phyloP scores from a whole-genome alignment of 35 echinoderm and acorn worm genomes.

The Eucidaris tribuloides region DNA sequence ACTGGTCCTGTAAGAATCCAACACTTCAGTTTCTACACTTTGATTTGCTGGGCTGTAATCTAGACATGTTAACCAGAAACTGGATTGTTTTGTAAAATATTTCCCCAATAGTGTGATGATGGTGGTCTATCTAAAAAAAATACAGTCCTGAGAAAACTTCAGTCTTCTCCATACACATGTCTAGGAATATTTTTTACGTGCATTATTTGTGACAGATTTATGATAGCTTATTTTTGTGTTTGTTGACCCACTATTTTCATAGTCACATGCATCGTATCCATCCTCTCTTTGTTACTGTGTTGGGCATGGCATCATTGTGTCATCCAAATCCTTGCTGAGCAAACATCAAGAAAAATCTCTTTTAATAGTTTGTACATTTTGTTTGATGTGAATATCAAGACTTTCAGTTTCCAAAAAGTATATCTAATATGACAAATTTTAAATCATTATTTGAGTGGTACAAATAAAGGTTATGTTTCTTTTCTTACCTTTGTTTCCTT shows the following conservation, averaged over 20 bases:
- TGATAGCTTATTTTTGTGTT: too few species aligned
- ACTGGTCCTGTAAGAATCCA: slow-evolving; percentile 34
- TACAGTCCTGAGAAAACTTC: neutral
- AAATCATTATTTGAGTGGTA: too few species aligned
- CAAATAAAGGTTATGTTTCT: neutral
- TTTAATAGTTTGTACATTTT: too few species aligned
- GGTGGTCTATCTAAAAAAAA: neutral
- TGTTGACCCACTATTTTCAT: too few species aligned
- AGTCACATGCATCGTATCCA: too few species aligned
- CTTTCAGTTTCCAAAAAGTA: neutral
- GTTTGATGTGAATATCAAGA: neutral
- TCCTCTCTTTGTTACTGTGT: too few species aligned
- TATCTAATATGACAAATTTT: neutral
- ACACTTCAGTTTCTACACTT: neutral
- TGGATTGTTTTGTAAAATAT: neutral
- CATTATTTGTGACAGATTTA: too few species aligned
- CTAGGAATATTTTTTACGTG: too few species aligned
- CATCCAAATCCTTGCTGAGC: too few species aligned
- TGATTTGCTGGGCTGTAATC: neutral
- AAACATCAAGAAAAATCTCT: neutral
- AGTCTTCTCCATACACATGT: too few species aligned
- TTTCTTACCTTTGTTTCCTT: neutral
- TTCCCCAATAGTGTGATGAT: neutral
- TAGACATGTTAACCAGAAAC: neutral
- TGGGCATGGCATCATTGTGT: too few species aligned